Evolutionary conservation across 2,888 invertebrate genomes (phyloP).

Genomic region (Callimorpha dominula): DNA sequence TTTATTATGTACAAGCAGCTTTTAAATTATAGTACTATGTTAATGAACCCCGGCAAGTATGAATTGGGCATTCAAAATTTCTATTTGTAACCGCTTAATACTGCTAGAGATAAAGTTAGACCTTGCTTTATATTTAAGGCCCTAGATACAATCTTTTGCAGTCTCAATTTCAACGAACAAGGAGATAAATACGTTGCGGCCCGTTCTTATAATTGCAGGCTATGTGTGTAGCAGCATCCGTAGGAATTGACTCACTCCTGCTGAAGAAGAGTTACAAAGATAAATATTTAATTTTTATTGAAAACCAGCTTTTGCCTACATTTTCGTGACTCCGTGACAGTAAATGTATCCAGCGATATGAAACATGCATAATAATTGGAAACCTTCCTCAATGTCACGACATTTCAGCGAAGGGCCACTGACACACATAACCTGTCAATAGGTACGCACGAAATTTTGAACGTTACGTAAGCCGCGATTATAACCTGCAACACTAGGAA

Average conservation of each 20-base stretch:
- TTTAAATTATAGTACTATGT: not conserved
- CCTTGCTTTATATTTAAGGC: slow-evolving; percentile 48
- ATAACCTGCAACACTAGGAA: slow-evolving; percentile 73
- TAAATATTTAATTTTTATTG: slow-evolving; percentile 25
- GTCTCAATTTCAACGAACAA: slow-evolving; percentile 52
- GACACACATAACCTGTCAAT: slow-evolving; percentile 77
- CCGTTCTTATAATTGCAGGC: slow-evolving; percentile 50
- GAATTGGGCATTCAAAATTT: slow-evolving; percentile 38
- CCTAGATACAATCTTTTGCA: slow-evolving; percentile 46
- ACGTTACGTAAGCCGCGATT: slow-evolving; percentile 79
- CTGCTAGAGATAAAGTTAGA: slow-evolving; percentile 37
- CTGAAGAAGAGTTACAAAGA: slow-evolving; percentile 27
- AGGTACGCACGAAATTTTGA: slow-evolving; percentile 67
- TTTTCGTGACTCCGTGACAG: slow-evolving; percentile 25
- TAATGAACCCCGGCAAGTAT: slow-evolving; percentile 16
- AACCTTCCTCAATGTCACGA: slow-evolving; percentile 44
- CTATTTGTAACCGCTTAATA: slow-evolving; percentile 53
- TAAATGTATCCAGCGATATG: slow-evolving; percentile 23
- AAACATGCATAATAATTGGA: slow-evolving; percentile 34
- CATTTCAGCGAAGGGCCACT: slow-evolving; percentile 51
- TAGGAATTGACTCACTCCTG: slow-evolving; percentile 45
- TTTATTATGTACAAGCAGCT: not conserved
- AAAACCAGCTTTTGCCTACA: slow-evolving; percentile 33
- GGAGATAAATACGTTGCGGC: slow-evolving; percentile 51
- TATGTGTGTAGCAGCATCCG: slow-evolving; percentile 62